Base-by-base conservation (phyloP, 2,888 invertebrate genomes). In the Macrosiphum euphorbiae region DNA sequence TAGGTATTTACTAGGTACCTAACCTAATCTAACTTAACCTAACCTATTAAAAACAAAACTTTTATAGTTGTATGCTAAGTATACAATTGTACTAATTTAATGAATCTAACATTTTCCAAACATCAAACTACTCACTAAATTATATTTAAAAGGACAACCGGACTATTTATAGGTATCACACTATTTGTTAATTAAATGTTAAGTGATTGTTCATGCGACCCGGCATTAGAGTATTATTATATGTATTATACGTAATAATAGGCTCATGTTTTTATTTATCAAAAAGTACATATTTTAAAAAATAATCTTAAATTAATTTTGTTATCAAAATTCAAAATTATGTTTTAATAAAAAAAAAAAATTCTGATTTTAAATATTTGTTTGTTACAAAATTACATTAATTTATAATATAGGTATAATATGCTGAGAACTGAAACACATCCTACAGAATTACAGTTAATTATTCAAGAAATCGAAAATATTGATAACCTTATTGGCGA, bases 401-500 rank as follows among this genome's bases (percentile, higher is more conserved):
- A 7, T 16, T 61, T 3, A 24, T 52, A 52, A 47, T 58, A 91
- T 94, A 96, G 98, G 97, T 99, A 98, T 96, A 99, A 99, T 95
- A 97, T 97, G 95, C 97, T 98, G 87, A 96, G 97, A 90, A 96
- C 96, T 47, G 96, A 97, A n/a, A 97, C 98, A 52, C 97, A 97
- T 89, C 96, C 97, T 92, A 97, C 98, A 0, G 99, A 99, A 96
- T 97, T 97, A 94, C 97, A 97, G 44, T 96, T 99, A 78, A 97
- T 99, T 94, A 96, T 97, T 95, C 96, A 97, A 92, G 98, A 99
- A 96, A 96, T 99, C 94, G 96, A 96, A 3, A 96, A 96, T n/a
- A 97, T 99, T 92, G 98, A 99, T 95, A 95, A 96, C 1, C 96
- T 97, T 92, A 96, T 99, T 94, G 96, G 97, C 89, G 96, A 97